Evolutionary conservation across 2,113 vertebrate genomes (phyloP).

Genomic region (Gasterosteus aculeatus): DNA sequence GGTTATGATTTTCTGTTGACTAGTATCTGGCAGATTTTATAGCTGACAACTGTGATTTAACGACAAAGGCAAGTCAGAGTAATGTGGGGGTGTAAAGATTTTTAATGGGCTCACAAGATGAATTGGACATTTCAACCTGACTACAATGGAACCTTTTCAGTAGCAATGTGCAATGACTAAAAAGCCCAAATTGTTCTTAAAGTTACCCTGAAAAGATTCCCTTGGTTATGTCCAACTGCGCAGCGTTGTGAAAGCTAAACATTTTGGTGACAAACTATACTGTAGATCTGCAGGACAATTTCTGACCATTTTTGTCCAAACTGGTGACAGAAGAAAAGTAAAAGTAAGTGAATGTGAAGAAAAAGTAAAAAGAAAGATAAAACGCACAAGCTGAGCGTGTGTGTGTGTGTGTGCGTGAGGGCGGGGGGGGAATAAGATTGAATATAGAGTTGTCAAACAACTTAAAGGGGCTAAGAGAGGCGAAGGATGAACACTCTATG

Average conservation of each 20-base stretch:
- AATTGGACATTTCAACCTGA: neutral
- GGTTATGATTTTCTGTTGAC: conserved; percentile 10
- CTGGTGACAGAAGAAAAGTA: conserved; percentile 31
- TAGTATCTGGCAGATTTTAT: conserved; percentile 22
- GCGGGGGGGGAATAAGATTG: conserved; percentile 7
- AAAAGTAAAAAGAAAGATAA: conserved; percentile 35
- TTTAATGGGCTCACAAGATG: neutral
- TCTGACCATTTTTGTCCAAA: neutral
- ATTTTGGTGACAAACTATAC: neutral
- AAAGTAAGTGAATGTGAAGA: conserved; percentile 31
- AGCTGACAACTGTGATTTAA: conserved; percentile 25
- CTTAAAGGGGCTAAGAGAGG: conserved; percentile 10
- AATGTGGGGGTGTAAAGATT: neutral
- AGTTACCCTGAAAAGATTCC: neutral
- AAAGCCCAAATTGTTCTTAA: neutral
- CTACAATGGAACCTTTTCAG: neutral
- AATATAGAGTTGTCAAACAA: conserved; percentile 20
- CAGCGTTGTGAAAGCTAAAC: neutral
- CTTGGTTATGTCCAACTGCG: neutral
- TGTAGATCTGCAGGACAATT: neutral
- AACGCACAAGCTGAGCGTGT: conserved; percentile 9
- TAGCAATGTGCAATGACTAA: neutral
- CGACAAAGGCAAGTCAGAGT: conserved; percentile 5
- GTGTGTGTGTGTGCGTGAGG: neutral
- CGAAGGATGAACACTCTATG: conserved; percentile 27